Evolutionary conservation across 2,888 invertebrate species (phyloP), one percentile per base, ranked within the genome.

Genomic region (Conomelus anceps): DNA sequence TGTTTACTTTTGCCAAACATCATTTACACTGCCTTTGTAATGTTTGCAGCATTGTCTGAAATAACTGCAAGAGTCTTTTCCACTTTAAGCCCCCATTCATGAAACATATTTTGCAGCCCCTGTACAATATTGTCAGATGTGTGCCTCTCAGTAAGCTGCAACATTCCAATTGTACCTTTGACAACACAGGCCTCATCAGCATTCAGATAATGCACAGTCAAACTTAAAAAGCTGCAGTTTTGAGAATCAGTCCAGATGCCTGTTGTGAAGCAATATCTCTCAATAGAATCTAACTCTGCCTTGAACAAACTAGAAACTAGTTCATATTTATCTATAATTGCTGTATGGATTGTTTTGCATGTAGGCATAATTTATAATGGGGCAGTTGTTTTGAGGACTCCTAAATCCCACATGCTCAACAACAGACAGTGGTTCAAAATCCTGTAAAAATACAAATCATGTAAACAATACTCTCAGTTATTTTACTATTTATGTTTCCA

Each of bases 221-320:
- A 91, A 84, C 92, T 92, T 90, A 92, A 90, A 91, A 92, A 92
- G 90, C 91, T 92, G 41, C 91, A 91, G 89, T 91, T 91, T 90
- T 91, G 91, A 86, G 91, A 91, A 88, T 92, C 92, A 86, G 92
- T 92, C 92, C 92, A 92, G 89, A 92, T 91, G 90, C 92, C 92
- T 23, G n/a, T n/a, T n/a, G n/a, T n/a, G n/a, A n/a, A n/a, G n/a
- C n/a, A n/a, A n/a, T n/a, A n/a, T n/a, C n/a, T 23, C 7, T 41
- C 63, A 7, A 89, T 41, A 7, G 87, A 13, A 17, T 9, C 7
- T 11, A 89, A 88, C 63, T 89, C 88, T 23, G 9, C 23, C 22
- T 89, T 89, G 23, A 29, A 41, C 11, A 23, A 24, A 17, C 88
- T 88, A 34, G 88, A 89, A 20, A 88, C 34, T n/a, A 63, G 23